phyloP scores from a whole-genome alignment of 2,888 invertebrate species.

The Steinernema hermaphroditum region DNA sequence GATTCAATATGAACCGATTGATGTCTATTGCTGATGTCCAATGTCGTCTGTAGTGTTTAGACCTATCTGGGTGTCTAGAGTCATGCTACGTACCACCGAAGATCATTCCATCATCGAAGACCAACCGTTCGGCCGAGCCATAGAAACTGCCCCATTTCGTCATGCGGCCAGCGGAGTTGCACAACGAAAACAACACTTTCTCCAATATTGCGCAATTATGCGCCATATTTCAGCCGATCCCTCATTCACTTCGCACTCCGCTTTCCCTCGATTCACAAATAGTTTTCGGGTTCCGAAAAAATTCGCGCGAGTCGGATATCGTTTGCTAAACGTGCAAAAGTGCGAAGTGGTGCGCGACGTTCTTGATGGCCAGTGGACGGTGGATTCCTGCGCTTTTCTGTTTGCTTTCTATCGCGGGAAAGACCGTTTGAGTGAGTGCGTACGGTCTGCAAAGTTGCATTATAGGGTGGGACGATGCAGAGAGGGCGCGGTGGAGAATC shows the following conservation, averaged over 20 bases:
- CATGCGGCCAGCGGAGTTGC: no score
- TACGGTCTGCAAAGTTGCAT: no score
- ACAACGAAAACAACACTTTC: not conserved
- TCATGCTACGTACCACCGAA: no score
- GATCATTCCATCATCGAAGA: no score
- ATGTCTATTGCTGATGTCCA: no score
- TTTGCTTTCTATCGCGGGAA: conserved; percentile 19
- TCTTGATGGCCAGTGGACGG: conserved; percentile 6
- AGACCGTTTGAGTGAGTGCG: not conserved
- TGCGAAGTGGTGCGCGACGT: conserved; percentile 18
- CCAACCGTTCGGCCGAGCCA: no score
- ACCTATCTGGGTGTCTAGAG: no score
- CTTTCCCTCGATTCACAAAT: not conserved
- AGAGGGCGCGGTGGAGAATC: no score
- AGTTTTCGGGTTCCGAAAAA: not conserved
- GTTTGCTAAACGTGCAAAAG: conserved; percentile 31
- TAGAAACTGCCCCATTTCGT: no score
- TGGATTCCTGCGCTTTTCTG: conserved; percentile 20
- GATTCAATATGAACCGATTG: no score
- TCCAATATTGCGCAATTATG: conserved; percentile 15
- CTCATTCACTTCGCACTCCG: not conserved
- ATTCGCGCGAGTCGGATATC: conserved; percentile 22
- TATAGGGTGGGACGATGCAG: no score
- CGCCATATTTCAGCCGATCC: conserved; percentile 15
- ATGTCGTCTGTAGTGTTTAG: no score